Conservation (phyloP, 2,113 vertebrate species). For the Aegotheles bennettii region DNA sequence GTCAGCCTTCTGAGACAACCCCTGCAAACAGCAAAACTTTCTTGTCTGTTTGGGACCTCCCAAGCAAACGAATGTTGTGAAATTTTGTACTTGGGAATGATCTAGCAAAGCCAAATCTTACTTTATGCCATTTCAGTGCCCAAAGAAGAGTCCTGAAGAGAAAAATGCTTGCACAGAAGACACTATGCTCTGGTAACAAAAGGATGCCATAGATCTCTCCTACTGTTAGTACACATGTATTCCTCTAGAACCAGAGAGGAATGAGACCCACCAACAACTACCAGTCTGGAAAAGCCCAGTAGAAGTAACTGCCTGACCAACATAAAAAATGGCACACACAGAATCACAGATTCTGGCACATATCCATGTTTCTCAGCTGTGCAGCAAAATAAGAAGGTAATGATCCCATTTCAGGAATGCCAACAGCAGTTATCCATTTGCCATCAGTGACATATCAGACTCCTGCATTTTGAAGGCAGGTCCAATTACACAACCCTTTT, state of each 20-base stretch:
- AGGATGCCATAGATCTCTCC: neutral
- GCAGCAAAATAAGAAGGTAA: neutral
- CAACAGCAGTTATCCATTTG: neutral
- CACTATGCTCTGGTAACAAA: neutral
- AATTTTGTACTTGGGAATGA: neutral
- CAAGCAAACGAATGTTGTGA: neutral
- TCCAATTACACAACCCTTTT: neutral
- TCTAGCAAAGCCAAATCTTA: neutral
- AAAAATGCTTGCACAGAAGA: neutral
- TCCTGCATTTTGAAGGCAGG: neutral
- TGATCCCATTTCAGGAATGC: neutral
- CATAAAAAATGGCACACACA: neutral
- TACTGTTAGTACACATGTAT: neutral
- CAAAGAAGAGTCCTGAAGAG: accelerated
- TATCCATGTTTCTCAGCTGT: neutral
- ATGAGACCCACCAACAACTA: neutral
- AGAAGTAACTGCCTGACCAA: neutral
- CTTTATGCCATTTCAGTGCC: neutral
- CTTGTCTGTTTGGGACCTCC: neutral
- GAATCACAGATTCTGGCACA: too few species aligned
- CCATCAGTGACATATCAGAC: neutral
- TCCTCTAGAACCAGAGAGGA: neutral
- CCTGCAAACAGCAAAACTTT: neutral
- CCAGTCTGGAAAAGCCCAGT: neutral
- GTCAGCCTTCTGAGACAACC: neutral